Percentiles rank a stretch among this genome's conserved stretches.
phyloP scores from a whole-genome alignment of 35 echinoderm and acorn worm genomes.

The Hemicentrotus pulcherrimus region DNA sequence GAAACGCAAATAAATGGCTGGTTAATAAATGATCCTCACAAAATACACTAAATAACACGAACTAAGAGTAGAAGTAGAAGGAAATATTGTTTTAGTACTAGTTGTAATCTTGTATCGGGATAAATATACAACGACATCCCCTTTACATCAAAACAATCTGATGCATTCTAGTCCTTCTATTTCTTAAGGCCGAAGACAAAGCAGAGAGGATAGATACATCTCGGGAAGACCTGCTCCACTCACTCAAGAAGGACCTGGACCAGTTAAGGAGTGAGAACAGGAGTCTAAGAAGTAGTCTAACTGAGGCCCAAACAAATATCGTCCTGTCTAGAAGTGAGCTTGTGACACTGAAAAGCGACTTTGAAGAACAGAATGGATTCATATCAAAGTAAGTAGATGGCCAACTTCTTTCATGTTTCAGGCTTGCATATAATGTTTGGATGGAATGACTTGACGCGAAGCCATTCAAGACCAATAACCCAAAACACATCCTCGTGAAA shows the following conservation, averaged over 20 bases:
- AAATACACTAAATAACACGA: too few species aligned
- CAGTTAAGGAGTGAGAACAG: slow-evolving; percentile 81
- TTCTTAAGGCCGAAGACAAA: slow-evolving; percentile 69
- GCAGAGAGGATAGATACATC: slow-evolving; percentile 73
- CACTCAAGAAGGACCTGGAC: slow-evolving; percentile 67
- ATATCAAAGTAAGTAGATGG: slow-evolving; percentile 62
- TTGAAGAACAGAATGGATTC: slow-evolving; percentile 82
- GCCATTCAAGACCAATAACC: too few species aligned
- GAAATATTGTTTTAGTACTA: too few species aligned
- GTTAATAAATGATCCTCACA: too few species aligned
- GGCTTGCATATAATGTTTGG: not conserved
- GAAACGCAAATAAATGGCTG: too few species aligned
- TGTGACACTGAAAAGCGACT: slow-evolving; percentile 76
- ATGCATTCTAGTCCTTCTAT: slow-evolving; percentile 1
- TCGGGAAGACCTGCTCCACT: slow-evolving; percentile 73
- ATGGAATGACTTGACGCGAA: too few species aligned
- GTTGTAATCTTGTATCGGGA: too few species aligned
- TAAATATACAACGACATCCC: too few species aligned
- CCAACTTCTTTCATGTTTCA: not conserved
- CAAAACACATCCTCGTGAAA: too few species aligned
- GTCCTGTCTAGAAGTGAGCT: slow-evolving; percentile 75
- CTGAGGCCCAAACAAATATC: slow-evolving; percentile 86
- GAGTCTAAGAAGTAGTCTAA: slow-evolving; percentile 63
- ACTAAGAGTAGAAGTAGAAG: too few species aligned
- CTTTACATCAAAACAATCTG: too few species aligned